Evolutionary conservation across 2,113 vertebrate species (phyloP).

Genomic region (Cygnus atratus): DNA sequence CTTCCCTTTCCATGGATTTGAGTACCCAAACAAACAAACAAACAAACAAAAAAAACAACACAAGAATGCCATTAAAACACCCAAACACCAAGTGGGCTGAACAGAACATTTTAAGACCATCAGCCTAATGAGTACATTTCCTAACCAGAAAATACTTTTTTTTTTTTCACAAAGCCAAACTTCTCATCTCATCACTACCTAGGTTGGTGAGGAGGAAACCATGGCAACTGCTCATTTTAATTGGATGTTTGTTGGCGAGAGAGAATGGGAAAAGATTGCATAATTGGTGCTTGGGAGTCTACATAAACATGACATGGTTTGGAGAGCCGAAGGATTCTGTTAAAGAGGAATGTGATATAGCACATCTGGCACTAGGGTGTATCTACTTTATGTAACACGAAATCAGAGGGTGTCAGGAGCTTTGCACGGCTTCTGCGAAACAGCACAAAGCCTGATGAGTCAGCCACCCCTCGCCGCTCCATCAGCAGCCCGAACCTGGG

Average conservation of each 20-base stretch:
- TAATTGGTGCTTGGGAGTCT: slow-evolving; percentile 10
- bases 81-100: background rate
- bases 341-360: background rate
- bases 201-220: slow-evolving; percentile 40
- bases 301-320: background rate
- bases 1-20: background rate
- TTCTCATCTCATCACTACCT: slow-evolving; percentile 1
- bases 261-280: slow-evolving; percentile 23
- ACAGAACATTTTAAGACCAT: background rate
- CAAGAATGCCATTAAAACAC: background rate
- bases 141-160: background rate
- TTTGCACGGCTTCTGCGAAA: accelerated
- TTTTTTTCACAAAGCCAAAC: background rate
- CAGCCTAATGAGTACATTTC: background rate
- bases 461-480: background rate
- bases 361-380: background rate
- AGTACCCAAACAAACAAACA: background rate
- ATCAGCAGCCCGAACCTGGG: accelerated
- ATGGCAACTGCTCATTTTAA: slow-evolving; percentile 45
- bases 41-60: background rate
- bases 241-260: slow-evolving; percentile 21
- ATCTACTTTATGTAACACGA: background rate
- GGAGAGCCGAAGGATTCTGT: background rate
- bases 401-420: background rate
- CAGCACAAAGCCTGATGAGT: background rate